Percentiles rank a stretch among this genome's conserved stretches.
These are phyloP conservation scores for Euclidia mi DNA, from an alignment of 2,888 invertebrate genomes.

Conservation along the genomic window DNA sequence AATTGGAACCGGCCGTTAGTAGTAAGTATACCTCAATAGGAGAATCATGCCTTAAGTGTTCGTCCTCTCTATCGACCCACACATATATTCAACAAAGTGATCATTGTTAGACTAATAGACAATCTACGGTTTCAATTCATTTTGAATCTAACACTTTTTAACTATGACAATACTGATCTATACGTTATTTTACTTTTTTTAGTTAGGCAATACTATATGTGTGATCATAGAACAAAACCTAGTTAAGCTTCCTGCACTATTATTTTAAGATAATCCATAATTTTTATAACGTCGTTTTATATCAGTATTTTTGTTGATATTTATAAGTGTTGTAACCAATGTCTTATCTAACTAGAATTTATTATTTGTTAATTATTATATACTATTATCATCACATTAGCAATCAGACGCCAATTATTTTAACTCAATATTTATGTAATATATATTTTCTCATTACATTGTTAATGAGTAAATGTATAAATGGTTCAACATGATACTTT, in stretches of 20 bases:
- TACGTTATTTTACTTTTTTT: constrained; percentile 17
- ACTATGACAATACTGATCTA: constrained; percentile 31
- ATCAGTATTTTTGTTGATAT: constrained; percentile 61
- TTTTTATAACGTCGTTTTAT: constrained; percentile 53
- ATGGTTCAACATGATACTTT: constrained; percentile 12
- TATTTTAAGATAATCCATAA: constrained; percentile 47
- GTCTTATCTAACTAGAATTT: constrained; percentile 56
- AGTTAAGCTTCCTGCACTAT: constrained; percentile 37
- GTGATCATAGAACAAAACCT: constrained; percentile 56
- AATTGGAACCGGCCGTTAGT: too few species aligned
- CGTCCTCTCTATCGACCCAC: constrained; percentile 1
- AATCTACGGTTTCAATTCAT: constrained; percentile 6
- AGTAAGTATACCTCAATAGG: too few species aligned
- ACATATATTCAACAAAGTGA: constrained; percentile 6
- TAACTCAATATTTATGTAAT: constrained; percentile 23
- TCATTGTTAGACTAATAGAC: constrained; percentile 5
- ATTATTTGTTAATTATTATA: constrained; percentile 56
- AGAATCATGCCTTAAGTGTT: too few species aligned
- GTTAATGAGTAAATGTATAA: constrained; percentile 8
- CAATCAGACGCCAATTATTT: constrained; percentile 26
- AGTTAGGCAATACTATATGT: constrained; percentile 30
- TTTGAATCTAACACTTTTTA: constrained; percentile 12
- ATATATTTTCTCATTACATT: constrained; percentile 16
- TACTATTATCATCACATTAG: constrained; percentile 51
- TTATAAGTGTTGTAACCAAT: constrained; percentile 59